These are phyloP conservation scores for Pocillopora verrucosa DNA, from an alignment of 64 coral and sea anemone species.

Conservation along the genomic window DNA sequence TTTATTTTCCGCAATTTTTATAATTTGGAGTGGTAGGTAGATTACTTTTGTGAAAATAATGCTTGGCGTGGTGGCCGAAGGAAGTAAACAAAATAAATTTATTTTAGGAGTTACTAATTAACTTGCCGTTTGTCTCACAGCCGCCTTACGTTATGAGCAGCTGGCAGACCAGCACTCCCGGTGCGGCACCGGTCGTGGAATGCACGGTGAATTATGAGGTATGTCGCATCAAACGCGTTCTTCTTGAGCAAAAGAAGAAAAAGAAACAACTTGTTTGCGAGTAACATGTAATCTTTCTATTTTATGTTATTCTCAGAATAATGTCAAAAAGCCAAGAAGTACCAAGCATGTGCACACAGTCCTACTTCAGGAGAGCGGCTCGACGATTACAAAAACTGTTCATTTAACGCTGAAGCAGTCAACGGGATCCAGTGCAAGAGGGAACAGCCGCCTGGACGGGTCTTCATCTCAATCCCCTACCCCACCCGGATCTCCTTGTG, in stretches of 20 bases:
- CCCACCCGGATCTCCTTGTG: slow-evolving; percentile 2
- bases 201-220: slow-evolving; percentile 57
- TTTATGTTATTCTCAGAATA: not conserved
- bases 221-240: not conserved
- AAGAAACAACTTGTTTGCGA: too few relatives aligned
- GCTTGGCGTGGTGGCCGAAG: too few relatives aligned
- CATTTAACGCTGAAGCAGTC: slow-evolving; percentile 59
- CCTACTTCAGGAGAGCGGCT: slow-evolving; percentile 13
- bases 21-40: too few relatives aligned
- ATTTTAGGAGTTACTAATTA: not conserved
- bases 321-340: slow-evolving; percentile 46
- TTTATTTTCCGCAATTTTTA: too few relatives aligned
- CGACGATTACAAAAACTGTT: slow-evolving; percentile 40
- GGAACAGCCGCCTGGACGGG: slow-evolving; percentile 3
- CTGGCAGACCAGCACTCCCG: slow-evolving; percentile 30
- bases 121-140: not conserved
- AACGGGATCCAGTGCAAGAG: not conserved
- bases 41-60: too few relatives aligned
- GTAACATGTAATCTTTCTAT: too few relatives aligned
- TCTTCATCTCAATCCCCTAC: slow-evolving; percentile 11
- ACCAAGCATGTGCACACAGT: slow-evolving; percentile 49
- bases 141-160: slow-evolving; percentile 52
- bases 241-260: too few relatives aligned
- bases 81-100: not conserved
- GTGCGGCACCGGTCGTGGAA: slow-evolving; percentile 27